A percentile compares a stretch with the other conserved stretches of the same genome.
phyloP scores from a whole-genome alignment of 2,113 vertebrate species.

The Chamaea fasciata region DNA sequence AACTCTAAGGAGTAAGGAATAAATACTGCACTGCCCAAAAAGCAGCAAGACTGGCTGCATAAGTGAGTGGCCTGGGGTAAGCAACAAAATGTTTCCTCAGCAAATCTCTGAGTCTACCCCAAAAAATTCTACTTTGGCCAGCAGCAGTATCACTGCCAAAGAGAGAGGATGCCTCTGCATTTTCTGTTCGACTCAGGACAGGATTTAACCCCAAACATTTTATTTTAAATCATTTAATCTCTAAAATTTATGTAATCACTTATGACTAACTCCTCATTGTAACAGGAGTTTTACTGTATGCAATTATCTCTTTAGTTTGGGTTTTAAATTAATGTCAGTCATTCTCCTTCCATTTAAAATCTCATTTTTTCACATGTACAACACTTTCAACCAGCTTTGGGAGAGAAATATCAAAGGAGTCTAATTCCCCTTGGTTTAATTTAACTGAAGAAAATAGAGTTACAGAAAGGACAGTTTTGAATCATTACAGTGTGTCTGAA shows the following conservation, averaged over 20 bases:
- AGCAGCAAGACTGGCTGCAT: neutral
- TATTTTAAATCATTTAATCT: constrained; percentile 26
- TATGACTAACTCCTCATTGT: constrained; percentile 61
- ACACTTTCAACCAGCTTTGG: constrained; percentile 9
- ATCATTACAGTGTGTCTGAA: neutral
- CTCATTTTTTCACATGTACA: constrained; percentile 40
- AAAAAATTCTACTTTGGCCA: neutral
- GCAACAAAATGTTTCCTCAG: neutral
- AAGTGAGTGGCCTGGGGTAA: neutral
- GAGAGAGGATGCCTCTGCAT: neutral
- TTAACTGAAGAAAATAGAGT: constrained; percentile 11
- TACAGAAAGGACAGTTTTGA: constrained; percentile 19
- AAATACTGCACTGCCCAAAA: neutral
- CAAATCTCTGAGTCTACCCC: neutral
- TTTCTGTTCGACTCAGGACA: neutral
- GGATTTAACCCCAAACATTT: neutral
- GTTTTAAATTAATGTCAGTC: constrained; percentile 57
- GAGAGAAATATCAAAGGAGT: constrained; percentile 12
- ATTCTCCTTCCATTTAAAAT: constrained; percentile 49
- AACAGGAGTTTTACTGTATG: constrained; percentile 52
- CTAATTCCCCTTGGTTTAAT: constrained; percentile 23
- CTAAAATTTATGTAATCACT: constrained; percentile 60
- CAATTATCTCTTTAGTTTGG: constrained; percentile 36
- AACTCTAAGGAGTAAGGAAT: neutral
- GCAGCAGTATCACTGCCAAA: neutral